phyloP scores from a whole-genome alignment of 1,140 invertebrate genomes.

The Rhizoglyphus robini region DNA sequence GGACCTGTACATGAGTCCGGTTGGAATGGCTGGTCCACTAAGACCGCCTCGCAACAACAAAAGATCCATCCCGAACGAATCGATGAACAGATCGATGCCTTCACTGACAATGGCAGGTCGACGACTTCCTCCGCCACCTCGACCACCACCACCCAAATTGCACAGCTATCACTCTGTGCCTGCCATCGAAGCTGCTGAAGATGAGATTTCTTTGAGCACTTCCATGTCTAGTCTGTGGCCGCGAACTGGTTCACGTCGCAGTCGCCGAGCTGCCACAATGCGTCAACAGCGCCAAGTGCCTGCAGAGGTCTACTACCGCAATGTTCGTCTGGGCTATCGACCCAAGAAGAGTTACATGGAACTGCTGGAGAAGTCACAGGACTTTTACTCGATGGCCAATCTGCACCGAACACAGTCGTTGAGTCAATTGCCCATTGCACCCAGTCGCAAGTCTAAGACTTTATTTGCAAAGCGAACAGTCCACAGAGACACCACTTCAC shows the following conservation, averaged over 20 bases:
- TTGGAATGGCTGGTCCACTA: not conserved
- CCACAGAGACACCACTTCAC: not conserved
- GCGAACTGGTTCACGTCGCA: not conserved
- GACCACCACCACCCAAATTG: conserved; percentile 20
- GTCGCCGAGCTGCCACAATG: not conserved
- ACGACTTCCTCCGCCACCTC: conserved; percentile 11
- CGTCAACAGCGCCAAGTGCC: not conserved
- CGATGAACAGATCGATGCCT: not conserved
- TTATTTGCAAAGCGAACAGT: not conserved
- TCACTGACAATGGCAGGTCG: not conserved
- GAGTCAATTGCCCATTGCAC: not conserved
- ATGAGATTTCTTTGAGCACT: not conserved
- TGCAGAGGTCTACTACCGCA: conserved; percentile 5
- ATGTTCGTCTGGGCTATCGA: conserved; percentile 6
- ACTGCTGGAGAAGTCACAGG: not conserved
- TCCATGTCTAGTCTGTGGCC: conserved; percentile 2
- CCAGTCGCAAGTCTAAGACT: not conserved
- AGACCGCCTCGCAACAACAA: conserved; percentile 16
- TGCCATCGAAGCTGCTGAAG: not conserved
- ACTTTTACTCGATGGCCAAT: conserved; percentile 2
- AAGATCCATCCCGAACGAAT: not conserved
- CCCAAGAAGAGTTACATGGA: conserved; percentile 7
- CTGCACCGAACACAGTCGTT: not conserved
- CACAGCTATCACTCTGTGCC: not conserved
- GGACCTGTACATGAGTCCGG: conserved; percentile 8